These are phyloP conservation scores for Timema cristinae DNA, from an alignment of 2,888 invertebrate genomes.

Conservation along the genomic window DNA sequence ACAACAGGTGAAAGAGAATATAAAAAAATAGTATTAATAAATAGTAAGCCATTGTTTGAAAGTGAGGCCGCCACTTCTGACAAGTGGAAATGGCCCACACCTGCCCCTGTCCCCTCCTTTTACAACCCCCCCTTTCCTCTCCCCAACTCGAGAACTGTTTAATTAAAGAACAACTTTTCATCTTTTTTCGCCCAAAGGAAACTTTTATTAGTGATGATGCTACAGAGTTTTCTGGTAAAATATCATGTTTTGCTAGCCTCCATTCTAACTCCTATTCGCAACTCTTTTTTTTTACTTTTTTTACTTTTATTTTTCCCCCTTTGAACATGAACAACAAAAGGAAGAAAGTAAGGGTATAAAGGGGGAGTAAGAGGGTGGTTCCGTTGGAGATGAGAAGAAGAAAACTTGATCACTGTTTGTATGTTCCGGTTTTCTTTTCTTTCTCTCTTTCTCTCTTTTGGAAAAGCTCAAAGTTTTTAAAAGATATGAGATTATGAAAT, in stretches of 20 bases:
- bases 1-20: background rate
- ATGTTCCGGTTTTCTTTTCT: background rate
- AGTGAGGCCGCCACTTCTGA: background rate
- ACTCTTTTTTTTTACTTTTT: background rate
- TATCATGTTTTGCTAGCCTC: background rate
- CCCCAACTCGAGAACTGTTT: conserved; percentile 7
- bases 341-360: too few species aligned
- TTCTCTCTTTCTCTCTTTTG: background rate
- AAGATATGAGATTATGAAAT: conserved; percentile 22
- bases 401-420: background rate
- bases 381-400: background rate
- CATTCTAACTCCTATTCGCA: background rate
- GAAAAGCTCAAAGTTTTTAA: conserved; percentile 13
- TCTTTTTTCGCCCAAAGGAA: background rate
- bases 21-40: background rate
- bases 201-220: conserved; percentile 14
- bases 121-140: background rate
- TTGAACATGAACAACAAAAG: too few species aligned
- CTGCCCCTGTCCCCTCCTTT: background rate
- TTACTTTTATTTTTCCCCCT: background rate
- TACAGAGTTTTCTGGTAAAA: conserved; percentile 6
- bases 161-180: conserved; percentile 17
- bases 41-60: background rate
- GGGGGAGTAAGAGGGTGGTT: background rate
- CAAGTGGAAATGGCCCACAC: background rate